Percentiles rank a stretch among this genome's conserved stretches.
phyloP scores from a whole-genome alignment of 2,797 vertebrate species.

The Acridotheres tristis region DNA sequence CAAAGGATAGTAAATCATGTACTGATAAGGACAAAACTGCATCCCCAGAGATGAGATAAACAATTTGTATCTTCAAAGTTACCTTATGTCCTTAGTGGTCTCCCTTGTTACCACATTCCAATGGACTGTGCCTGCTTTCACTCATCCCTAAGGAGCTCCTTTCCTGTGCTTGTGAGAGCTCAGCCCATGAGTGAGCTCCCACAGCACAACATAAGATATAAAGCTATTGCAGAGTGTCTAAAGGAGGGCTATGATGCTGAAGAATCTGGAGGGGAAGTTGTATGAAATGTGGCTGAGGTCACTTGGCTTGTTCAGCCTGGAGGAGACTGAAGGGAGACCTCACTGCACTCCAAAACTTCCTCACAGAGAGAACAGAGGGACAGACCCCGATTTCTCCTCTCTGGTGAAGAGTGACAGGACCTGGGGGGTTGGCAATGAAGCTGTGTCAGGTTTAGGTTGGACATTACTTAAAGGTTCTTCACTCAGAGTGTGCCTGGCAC shows the following conservation, averaged over 20 bases:
- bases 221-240: background rate
- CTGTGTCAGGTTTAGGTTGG: background rate
- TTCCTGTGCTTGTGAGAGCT: background rate
- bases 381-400: background rate
- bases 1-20: background rate
- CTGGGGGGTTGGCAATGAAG: background rate
- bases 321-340: background rate
- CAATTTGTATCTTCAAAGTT: background rate
- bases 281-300: background rate
- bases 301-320: background rate
- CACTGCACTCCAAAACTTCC: background rate
- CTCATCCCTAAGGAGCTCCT: background rate
- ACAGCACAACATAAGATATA: background rate
- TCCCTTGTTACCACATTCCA: background rate
- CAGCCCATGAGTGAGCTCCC: background rate
- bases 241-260: background rate
- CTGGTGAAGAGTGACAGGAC: background rate
- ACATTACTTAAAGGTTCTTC: background rate
- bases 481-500: background rate
- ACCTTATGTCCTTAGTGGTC: background rate
- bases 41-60: background rate
- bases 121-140: fast-evolving
- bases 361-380: background rate
- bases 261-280: background rate
- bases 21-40: background rate